These are phyloP conservation scores for Clarias fuscus DNA, from an alignment of 2,797 vertebrate species.

Conservation along the genomic window DNA sequence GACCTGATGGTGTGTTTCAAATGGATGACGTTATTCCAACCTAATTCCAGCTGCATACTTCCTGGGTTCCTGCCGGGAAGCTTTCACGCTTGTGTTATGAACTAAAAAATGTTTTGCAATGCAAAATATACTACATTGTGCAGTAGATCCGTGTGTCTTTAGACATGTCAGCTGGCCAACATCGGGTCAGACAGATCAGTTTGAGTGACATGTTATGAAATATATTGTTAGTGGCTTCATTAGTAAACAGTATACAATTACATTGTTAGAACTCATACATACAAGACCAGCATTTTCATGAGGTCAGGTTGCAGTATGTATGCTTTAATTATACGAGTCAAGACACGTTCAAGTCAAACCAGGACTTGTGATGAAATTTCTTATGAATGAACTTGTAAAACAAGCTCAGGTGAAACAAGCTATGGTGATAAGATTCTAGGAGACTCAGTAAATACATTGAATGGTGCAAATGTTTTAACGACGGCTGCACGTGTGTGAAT, in stretches of 20 bases:
- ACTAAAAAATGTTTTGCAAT: neutral
- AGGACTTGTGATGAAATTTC: no score
- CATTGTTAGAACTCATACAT: neutral
- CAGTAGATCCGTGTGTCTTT: neutral
- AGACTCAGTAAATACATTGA: no score
- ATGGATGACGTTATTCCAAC: no score
- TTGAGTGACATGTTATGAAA: slow-evolving; percentile 1
- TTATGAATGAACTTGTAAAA: no score
- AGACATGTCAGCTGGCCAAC: neutral
- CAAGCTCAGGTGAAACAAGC: no score
- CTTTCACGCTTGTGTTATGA: neutral
- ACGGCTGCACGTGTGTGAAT: no score
- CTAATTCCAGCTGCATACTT: no score
- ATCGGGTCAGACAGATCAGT: neutral
- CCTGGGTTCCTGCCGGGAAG: no score
- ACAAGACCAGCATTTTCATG: neutral
- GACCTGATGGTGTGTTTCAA: no score
- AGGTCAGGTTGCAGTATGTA: neutral
- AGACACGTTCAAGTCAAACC: no score
- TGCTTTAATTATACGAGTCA: neutral
- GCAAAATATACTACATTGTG: neutral
- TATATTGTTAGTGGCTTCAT: neutral
- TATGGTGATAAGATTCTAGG: no score
- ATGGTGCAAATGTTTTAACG: no score
- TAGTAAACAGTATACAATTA: neutral